A percentile compares a stretch with the other conserved stretches of the same genome.
phyloP scores from a whole-genome alignment of 1,140 invertebrate genomes.

The Protaetia brevitarsis region DNA sequence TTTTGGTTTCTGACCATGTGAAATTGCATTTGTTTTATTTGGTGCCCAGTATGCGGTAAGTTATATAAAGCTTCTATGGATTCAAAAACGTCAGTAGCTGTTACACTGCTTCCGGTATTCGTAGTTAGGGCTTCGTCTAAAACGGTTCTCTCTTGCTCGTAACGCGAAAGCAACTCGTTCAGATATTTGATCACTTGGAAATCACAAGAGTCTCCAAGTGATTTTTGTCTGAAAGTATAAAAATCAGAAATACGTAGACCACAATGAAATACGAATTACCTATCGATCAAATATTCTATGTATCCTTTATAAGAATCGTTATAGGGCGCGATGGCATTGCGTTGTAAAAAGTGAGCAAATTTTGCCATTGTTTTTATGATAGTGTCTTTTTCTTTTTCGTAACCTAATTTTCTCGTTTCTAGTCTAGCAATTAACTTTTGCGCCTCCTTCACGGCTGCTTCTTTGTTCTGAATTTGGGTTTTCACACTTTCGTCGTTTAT shows the following conservation, averaged over 20 bases:
- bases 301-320: conserved; percentile 39
- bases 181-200: conserved; percentile 29
- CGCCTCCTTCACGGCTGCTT: conserved; percentile 27
- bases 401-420: conserved; percentile 25
- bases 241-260: not conserved
- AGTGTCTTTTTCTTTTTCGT: conserved; percentile 31
- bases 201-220: conserved; percentile 30
- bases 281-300: conserved; percentile 35
- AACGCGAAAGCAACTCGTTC: conserved; percentile 32
- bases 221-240: conserved; percentile 33
- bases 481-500: conserved; percentile 30
- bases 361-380: conserved; percentile 36
- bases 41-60: conserved; percentile 36
- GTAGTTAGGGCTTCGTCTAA: too few relatives aligned
- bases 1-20: not conserved
- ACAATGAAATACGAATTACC: conserved; percentile 27
- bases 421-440: conserved; percentile 29
- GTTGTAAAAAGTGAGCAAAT: conserved; percentile 37
- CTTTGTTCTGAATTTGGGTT: conserved; percentile 30
- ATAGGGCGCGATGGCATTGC: conserved; percentile 39
- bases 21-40: conserved; percentile 34
- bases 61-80: conserved; percentile 32
- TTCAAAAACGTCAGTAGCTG: conserved; percentile 29
- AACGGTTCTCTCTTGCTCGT: conserved; percentile 39
- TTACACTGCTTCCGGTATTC: conserved; percentile 32